Percentiles rank a stretch among this genome's conserved stretches.
Evolutionary conservation across 1,140 invertebrate genomes (phyloP).

Genomic region (Calephelis virginiensis): DNA sequence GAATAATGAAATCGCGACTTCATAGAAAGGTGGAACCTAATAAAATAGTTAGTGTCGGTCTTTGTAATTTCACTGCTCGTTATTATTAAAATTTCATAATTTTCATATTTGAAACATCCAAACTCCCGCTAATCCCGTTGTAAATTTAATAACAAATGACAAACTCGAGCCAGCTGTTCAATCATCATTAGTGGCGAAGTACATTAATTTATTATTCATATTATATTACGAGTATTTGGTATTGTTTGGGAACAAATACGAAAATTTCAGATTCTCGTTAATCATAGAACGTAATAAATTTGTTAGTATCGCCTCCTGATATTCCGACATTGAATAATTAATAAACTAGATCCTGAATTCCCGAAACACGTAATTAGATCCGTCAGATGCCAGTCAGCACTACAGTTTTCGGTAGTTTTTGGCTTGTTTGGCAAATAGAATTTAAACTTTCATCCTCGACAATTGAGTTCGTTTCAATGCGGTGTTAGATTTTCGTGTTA

Average conservation of each 20-base stretch:
- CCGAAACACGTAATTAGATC: slow-evolving; percentile 35
- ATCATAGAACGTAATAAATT: slow-evolving; percentile 21
- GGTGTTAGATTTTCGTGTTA: too few species aligned
- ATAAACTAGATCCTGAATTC: slow-evolving; percentile 38
- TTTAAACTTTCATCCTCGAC: too few species aligned
- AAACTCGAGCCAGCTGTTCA: slow-evolving; percentile 2
- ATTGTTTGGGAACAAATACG: slow-evolving; percentile 11
- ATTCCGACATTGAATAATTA: slow-evolving; percentile 31
- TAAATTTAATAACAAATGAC: slow-evolving; percentile 9
- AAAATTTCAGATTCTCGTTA: slow-evolving; percentile 19
- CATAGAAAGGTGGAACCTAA: too few species aligned
- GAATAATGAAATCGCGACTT: too few species aligned
- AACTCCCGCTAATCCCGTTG: neutral
- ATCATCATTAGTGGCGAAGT: slow-evolving; percentile 5
- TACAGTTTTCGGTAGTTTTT: slow-evolving; percentile 4
- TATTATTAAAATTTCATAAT: too few species aligned
- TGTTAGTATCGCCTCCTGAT: neutral
- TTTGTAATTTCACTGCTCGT: too few species aligned
- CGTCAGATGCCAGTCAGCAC: slow-evolving; percentile 6
- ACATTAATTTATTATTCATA: slow-evolving; percentile 16
- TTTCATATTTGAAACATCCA: neutral
- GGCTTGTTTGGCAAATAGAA: too few species aligned
- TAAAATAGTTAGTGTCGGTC: too few species aligned
- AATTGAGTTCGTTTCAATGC: too few species aligned
- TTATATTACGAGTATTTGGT: slow-evolving; percentile 11